Conservation (phyloP, 2,797 vertebrate genomes). For the Botia almorhae region DNA sequence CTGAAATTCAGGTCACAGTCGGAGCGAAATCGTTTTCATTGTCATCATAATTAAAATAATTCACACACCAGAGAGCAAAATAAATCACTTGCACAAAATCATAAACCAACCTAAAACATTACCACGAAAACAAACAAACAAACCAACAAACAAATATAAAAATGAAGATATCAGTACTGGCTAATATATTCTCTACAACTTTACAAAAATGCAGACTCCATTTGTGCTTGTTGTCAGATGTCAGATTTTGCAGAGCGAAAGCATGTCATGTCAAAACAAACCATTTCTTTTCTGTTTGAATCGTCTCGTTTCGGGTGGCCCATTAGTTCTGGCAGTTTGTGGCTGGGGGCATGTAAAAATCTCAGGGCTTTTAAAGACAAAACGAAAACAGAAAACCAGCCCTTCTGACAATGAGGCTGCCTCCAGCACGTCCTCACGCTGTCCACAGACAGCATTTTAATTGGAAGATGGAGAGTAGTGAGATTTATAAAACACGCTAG, state of each 20-base stretch:
- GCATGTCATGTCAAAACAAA: constrained; percentile 27
- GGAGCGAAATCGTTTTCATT: constrained; percentile 66
- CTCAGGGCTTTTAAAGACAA: constrained; percentile 37
- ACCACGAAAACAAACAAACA: constrained; percentile 72
- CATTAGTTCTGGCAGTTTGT: constrained; percentile 53
- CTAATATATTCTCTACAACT: constrained; percentile 72
- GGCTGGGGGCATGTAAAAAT: constrained; percentile 48
- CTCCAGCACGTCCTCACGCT: constrained; percentile 47
- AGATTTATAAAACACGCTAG: constrained; percentile 32
- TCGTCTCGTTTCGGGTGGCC: constrained; percentile 48
- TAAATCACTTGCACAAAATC: constrained; percentile 73
- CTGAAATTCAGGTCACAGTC: constrained; percentile 73
- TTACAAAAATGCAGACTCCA: constrained; percentile 65
- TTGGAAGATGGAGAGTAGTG: constrained; percentile 47
- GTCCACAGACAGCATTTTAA: constrained; percentile 56
- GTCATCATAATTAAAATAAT: constrained; percentile 64
- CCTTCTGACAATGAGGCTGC: constrained; percentile 40
- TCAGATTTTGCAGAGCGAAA: constrained; percentile 51
- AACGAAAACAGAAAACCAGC: constrained; percentile 36
- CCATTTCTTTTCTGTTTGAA: constrained; percentile 29
- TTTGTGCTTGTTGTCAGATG: constrained; percentile 73
- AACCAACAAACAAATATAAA: constrained; percentile 64
- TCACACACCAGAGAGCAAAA: constrained; percentile 68
- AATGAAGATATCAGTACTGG: constrained; percentile 68
- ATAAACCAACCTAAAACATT: constrained; percentile 71